phyloP scores from a whole-genome alignment of 2,797 vertebrate species.

The Trachurus trachurus region DNA sequence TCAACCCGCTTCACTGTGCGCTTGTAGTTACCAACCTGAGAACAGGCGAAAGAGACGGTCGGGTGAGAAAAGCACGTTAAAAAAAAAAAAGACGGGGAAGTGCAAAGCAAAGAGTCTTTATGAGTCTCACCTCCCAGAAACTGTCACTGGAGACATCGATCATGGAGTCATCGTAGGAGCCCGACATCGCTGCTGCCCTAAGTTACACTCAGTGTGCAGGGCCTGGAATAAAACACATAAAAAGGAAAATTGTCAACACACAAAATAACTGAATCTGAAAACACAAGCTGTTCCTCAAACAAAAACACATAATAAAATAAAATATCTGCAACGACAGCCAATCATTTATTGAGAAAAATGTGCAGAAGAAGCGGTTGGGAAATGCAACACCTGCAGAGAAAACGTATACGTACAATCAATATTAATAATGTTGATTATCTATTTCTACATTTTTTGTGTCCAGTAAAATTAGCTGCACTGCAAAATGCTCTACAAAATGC shows the following conservation, averaged over 20 bases:
- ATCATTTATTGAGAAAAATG: no score
- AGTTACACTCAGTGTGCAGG: conserved; percentile 63
- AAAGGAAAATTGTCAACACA: background rate
- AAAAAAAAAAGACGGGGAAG: no score
- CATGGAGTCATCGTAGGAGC: conserved; percentile 92
- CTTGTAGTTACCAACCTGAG: conserved; percentile 97
- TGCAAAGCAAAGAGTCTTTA: background rate
- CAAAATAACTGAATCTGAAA: background rate
- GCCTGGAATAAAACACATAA: conserved; percentile 46
- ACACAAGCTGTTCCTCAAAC: background rate
- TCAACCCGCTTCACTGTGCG: conserved; percentile 95
- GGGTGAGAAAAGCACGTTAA: background rate
- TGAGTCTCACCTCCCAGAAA: conserved; percentile 96
- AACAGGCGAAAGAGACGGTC: background rate
- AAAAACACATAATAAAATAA: background rate
- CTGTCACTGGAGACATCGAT: conserved; percentile 97
- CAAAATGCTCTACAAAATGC: no score
- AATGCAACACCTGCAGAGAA: no score
- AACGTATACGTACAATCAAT: no score
- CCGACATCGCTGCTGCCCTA: conserved; percentile 90
- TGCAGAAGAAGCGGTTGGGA: background rate
- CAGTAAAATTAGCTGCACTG: no score
- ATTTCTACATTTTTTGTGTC: no score
- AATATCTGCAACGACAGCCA: background rate
- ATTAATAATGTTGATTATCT: no score